Percentiles rank a stretch among this genome's conserved stretches.
Evolutionary conservation across 2,113 vertebrate genomes (phyloP).

Genomic region (Trematocara unimaculatum): DNA sequence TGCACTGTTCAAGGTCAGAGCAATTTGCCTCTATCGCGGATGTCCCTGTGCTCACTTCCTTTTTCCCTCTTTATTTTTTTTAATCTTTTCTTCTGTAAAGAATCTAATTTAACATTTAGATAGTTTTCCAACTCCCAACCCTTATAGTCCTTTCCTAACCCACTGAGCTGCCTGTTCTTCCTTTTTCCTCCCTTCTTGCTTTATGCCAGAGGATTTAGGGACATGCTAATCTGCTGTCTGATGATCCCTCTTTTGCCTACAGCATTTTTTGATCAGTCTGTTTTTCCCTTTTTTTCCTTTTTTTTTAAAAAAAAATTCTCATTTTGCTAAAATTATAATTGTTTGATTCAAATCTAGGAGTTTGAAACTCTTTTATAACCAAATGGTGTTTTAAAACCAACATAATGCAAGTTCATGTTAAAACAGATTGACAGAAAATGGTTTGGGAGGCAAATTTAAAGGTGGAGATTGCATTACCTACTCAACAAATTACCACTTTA

Average conservation of each 20-base stretch:
- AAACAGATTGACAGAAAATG: slow-evolving; percentile 52
- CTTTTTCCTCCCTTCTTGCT: slow-evolving; percentile 2
- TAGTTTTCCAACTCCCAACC: slow-evolving; percentile 18
- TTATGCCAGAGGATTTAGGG: slow-evolving; percentile 28
- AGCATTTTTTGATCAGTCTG: slow-evolving; percentile 46
- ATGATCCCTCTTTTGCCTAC: slow-evolving; percentile 15
- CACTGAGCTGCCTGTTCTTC: slow-evolving; percentile 9
- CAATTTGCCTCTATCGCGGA: slow-evolving; percentile 69
- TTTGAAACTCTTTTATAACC: background rate
- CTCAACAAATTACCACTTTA: slow-evolving; percentile 8
- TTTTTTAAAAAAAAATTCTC: background rate
- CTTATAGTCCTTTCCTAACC: slow-evolving; percentile 53
- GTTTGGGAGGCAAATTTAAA: slow-evolving; percentile 28
- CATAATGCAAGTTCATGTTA: background rate
- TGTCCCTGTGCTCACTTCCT: slow-evolving; percentile 47
- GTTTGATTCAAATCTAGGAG: background rate
- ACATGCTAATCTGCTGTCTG: slow-evolving; percentile 26
- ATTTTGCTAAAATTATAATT: background rate
- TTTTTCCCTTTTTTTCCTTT: background rate
- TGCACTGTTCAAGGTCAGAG: slow-evolving; percentile 81
- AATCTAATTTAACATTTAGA: slow-evolving; percentile 43
- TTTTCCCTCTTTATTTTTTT: background rate
- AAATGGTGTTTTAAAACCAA: background rate
- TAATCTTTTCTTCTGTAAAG: slow-evolving; percentile 6
- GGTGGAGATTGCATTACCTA: slow-evolving; percentile 8